Conservation (phyloP, 2,113 vertebrate genomes). For the Speoplatyrhinus poulsoni region DNA sequence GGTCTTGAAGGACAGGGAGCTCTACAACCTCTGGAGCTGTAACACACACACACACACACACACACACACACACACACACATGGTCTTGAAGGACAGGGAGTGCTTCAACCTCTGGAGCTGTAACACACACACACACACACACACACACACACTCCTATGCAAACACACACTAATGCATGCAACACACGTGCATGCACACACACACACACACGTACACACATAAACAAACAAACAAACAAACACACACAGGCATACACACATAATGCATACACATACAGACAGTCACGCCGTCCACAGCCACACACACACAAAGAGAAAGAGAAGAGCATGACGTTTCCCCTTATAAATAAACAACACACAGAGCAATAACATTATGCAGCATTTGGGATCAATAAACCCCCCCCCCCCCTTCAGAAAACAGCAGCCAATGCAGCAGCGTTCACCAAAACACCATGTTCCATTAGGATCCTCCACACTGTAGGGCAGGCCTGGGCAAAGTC, state of each 20-base stretch:
- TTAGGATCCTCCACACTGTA: too few relatives aligned
- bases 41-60: background rate
- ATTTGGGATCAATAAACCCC: conserved; percentile 39
- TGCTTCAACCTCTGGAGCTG: too few relatives aligned
- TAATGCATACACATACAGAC: conserved; percentile 12
- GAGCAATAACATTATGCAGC: conserved; percentile 8
- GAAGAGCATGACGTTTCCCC: background rate
- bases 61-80: conserved; percentile 74
- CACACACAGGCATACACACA: background rate
- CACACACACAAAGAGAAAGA: background rate
- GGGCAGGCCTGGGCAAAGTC: too few relatives aligned
- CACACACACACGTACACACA: too few relatives aligned
- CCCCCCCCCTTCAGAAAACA: too few relatives aligned
- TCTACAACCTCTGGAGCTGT: background rate
- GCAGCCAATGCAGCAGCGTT: too few relatives aligned
- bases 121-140: conserved; percentile 7
- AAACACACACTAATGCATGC: conserved; percentile 16
- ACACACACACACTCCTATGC: too few relatives aligned
- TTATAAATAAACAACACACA: conserved; percentile 5
- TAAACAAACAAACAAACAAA: background rate
- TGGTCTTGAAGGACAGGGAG: conserved; percentile 87
- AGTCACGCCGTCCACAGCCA: too few relatives aligned
- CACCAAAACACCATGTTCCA: too few relatives aligned
- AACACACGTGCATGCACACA: conserved; percentile 26
- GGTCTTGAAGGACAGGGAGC: conserved; percentile 24